A percentile compares a stretch with the other conserved stretches of the same genome.
Evolutionary conservation across 2,113 vertebrate species (phyloP).

Genomic region (Euleptes europaea): DNA sequence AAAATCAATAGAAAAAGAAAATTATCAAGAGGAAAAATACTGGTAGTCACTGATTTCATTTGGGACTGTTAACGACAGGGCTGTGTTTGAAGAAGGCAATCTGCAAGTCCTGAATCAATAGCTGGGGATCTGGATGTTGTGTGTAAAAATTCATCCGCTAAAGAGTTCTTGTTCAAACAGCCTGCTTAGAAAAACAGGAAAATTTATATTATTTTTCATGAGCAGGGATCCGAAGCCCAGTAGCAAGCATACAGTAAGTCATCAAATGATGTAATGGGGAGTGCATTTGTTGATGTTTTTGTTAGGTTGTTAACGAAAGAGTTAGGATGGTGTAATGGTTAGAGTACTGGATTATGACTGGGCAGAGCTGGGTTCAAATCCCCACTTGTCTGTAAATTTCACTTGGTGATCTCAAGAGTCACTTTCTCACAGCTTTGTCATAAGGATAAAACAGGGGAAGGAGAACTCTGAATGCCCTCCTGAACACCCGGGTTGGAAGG

Average conservation of each 20-base stretch:
- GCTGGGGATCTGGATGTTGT: neutral
- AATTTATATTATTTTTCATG: neutral
- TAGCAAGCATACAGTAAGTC: neutral
- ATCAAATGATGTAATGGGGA: neutral
- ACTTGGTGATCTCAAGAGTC: too few relatives aligned
- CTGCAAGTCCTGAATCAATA: constrained; percentile 25
- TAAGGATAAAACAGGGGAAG: too few relatives aligned
- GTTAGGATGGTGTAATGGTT: too few relatives aligned
- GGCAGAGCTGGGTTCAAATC: too few relatives aligned
- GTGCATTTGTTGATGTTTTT: neutral
- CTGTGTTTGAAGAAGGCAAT: constrained; percentile 19
- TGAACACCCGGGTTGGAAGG: too few relatives aligned
- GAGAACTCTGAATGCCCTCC: too few relatives aligned
- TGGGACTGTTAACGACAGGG: neutral
- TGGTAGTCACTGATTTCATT: neutral
- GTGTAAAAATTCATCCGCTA: neutral
- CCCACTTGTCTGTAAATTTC: too few relatives aligned
- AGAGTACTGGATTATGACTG: too few relatives aligned
- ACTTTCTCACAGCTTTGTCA: too few relatives aligned
- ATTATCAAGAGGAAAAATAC: neutral
- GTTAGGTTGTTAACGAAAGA: neutral
- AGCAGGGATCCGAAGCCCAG: neutral
- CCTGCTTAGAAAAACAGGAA: neutral
- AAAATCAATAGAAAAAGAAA: constrained; percentile 50
- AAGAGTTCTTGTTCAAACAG: neutral